phyloP scores from a whole-genome alignment of 1,140 invertebrate species.

The Drosophila suzukii region DNA sequence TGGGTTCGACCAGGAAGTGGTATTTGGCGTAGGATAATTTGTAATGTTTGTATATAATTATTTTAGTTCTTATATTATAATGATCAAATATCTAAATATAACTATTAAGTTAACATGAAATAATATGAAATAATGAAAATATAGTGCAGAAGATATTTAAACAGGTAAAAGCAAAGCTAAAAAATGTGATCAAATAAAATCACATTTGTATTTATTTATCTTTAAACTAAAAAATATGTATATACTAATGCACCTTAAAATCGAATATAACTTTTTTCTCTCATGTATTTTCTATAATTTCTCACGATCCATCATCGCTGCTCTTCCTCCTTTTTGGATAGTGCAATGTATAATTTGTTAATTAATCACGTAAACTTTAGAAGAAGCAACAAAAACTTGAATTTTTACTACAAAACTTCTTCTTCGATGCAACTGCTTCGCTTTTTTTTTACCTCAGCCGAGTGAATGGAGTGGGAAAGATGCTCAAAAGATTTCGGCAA shows the following conservation, averaged over 20 bases:
- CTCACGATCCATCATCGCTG: constrained; percentile 53
- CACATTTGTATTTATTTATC: too few relatives aligned
- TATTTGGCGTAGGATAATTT: background rate
- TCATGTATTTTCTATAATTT: constrained; percentile 20
- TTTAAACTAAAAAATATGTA: too few relatives aligned
- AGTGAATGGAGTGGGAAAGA: constrained; percentile 11
- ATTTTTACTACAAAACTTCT: constrained; percentile 51
- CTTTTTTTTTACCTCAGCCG: constrained; percentile 34
- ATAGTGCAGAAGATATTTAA: too few relatives aligned
- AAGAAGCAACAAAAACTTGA: constrained; percentile 39
- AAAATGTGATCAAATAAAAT: too few relatives aligned
- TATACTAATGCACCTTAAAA: background rate
- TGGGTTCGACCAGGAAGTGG: constrained; percentile 2
- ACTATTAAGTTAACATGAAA: too few relatives aligned
- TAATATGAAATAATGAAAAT: too few relatives aligned
- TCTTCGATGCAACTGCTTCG: constrained; percentile 42
- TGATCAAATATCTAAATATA: too few relatives aligned
- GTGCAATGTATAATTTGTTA: constrained; percentile 74
- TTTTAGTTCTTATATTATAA: too few relatives aligned
- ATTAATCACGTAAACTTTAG: constrained; percentile 70
- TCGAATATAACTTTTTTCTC: background rate
- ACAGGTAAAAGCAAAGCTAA: too few relatives aligned
- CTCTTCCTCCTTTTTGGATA: background rate
- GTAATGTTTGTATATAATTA: too few relatives aligned
- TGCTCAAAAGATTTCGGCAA: constrained; percentile 57